These are phyloP conservation scores for Trematomus loennbergii DNA, from an alignment of 2,113 vertebrate genomes.

Conservation along the genomic window DNA sequence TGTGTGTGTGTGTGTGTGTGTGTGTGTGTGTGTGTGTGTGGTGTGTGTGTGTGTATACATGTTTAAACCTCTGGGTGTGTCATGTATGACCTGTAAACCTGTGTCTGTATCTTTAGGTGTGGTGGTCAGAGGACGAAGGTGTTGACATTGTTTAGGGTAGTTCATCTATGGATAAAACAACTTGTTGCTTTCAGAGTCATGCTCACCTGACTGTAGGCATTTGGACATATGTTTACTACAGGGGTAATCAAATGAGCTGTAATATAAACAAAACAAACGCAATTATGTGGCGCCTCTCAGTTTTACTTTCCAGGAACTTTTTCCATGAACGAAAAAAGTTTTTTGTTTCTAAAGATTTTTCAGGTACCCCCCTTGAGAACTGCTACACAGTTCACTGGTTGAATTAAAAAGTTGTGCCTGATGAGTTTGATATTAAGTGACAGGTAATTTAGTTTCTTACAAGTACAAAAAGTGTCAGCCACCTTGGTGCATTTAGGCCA, in stretches of 20 bases:
- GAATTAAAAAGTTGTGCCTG: neutral
- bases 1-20: no score
- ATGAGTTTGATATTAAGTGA: neutral
- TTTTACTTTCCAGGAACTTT: conserved; percentile 8
- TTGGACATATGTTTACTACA: conserved; percentile 25
- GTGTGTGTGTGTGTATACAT: neutral
- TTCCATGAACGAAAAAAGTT: neutral
- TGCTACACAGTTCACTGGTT: neutral
- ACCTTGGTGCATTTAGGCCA: neutral
- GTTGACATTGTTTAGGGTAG: neutral
- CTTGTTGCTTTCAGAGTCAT: conserved; percentile 1
- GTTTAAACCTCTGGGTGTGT: conserved; percentile 1
- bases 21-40: no score
- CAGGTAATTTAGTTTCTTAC: neutral
- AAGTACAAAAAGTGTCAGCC: neutral
- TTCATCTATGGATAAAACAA: conserved; percentile 34
- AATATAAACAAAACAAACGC: conserved; percentile 47
- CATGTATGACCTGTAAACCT: conserved; percentile 25
- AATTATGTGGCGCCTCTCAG: neutral
- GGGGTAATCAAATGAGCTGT: conserved; percentile 39
- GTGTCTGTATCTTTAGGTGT: conserved; percentile 37
- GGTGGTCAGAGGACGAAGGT: conserved; percentile 42
- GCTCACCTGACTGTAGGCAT: conserved; percentile 25
- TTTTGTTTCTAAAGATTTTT: neutral
- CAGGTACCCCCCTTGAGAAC: neutral